Evolutionary conservation across 2,113 vertebrate species (phyloP).

Genomic region (Brachypteracias leptosomus): DNA sequence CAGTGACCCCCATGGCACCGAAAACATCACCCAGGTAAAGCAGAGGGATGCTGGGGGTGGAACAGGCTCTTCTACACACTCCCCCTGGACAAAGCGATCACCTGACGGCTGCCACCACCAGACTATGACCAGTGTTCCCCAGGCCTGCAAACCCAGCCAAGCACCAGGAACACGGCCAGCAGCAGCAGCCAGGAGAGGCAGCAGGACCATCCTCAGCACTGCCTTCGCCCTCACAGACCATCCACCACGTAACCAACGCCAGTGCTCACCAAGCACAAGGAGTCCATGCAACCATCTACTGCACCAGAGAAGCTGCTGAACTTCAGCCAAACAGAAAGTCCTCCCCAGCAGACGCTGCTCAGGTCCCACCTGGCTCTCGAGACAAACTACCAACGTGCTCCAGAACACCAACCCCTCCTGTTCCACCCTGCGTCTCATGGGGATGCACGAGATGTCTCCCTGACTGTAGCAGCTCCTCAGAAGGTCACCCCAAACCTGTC

Average conservation of each 20-base stretch:
- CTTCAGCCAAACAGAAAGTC: not conserved
- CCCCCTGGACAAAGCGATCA: too few species aligned
- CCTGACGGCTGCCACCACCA: too few species aligned
- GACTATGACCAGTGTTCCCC: too few species aligned
- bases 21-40: too few species aligned
- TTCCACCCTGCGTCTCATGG: accelerated
- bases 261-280: accelerated
- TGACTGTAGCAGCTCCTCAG: not conserved
- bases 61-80: too few species aligned
- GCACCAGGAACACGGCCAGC: not conserved
- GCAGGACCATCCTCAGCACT: accelerated
- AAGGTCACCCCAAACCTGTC: not conserved
- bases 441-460: accelerated
- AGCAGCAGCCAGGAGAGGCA: not conserved
- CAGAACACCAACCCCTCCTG: not conserved
- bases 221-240: not conserved
- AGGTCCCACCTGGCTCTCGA: not conserved
- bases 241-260: not conserved
- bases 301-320: not conserved
- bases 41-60: too few species aligned
- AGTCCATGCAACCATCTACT: not conserved
- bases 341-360: not conserved
- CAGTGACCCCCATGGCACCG: too few species aligned
- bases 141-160: not conserved
- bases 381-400: accelerated